Evolutionary conservation across 2,113 vertebrate species (phyloP), one percentile per base, ranked within the genome.

Genomic region (Neogale vison): DNA sequence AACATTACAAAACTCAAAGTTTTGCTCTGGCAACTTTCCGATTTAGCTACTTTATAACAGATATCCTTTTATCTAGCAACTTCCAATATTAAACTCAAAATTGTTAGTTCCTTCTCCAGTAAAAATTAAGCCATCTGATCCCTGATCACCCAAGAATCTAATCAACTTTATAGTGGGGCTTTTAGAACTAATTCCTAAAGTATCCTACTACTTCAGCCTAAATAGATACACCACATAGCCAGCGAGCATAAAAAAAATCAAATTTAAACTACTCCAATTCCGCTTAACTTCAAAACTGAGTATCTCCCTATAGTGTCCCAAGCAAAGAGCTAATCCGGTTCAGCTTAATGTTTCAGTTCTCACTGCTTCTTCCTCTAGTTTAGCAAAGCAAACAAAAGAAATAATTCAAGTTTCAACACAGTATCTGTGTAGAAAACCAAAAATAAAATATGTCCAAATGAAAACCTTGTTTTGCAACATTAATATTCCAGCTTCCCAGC

Each of bases 1-100:
- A 96, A 92, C 79, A 96, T 57, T 34, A 95, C 11, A 93, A 96
- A 97, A 86, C 67, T 93, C 89, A 93, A 79, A 72, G 52, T 81
- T 95, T 90, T 92, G n/a, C 36, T 96, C 55, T 86, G 47, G 79
- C 9, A 97, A 59, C 34, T 87, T 96, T 83, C 42, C 95, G 50
- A 93, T 92, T 90, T 82, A 94, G 50, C 45, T 7, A 82, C 9
- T 81, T 96, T 79, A 7, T 55, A 74, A 90, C 2, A 90, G 14
- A 18, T 93, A 82, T 3, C 1, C 36, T 91, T 94, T 94, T 59
- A 86, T 17, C 36, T n/a, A 63, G 8, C 21, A 80, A 88, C 8
- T 86, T 87, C 29, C 45, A 89, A 45, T 36, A 88, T 71, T 42
- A 83, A 89, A 82, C 83, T 90, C 65, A 85, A 97, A 97, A 52